phyloP scores from a whole-genome alignment of 2,797 vertebrate species.

The Channa striata region DNA sequence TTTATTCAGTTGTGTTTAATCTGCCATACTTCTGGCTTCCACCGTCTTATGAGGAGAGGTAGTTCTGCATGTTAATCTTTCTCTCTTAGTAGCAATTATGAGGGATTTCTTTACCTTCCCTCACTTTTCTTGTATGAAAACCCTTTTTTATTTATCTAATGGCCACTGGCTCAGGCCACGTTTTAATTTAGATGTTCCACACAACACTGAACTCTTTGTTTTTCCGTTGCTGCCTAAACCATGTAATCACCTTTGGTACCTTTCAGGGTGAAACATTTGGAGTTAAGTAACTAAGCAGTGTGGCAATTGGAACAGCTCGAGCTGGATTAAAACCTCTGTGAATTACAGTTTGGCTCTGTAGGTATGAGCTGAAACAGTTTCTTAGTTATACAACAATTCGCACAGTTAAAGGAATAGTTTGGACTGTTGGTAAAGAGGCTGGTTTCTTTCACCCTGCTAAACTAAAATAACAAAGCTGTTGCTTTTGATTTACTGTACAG shows the following conservation, averaged over 20 bases:
- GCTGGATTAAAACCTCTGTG: slow-evolving; percentile 12
- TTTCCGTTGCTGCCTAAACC: slow-evolving; percentile 29
- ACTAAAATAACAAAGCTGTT: neutral
- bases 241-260: slow-evolving; percentile 34
- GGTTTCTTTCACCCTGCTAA: neutral
- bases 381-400: neutral
- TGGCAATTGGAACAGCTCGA: neutral
- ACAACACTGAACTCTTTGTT: slow-evolving; percentile 46
- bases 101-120: neutral
- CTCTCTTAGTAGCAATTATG: neutral
- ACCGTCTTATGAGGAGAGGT: slow-evolving; percentile 7
- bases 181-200: slow-evolving; percentile 12
- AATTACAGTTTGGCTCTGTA: neutral
- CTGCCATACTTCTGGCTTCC: neutral
- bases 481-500: too few relatives aligned
- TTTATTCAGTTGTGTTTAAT: slow-evolving; percentile 34
- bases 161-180: neutral
- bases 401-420: neutral
- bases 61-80: neutral
- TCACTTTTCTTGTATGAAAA: neutral
- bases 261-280: neutral
- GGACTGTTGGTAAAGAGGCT: neutral
- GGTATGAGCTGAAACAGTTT: neutral
- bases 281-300: slow-evolving; percentile 25
- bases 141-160: neutral